Base-by-base conservation (phyloP, 2,113 vertebrate genomes). In the Mustelus asterias region DNA sequence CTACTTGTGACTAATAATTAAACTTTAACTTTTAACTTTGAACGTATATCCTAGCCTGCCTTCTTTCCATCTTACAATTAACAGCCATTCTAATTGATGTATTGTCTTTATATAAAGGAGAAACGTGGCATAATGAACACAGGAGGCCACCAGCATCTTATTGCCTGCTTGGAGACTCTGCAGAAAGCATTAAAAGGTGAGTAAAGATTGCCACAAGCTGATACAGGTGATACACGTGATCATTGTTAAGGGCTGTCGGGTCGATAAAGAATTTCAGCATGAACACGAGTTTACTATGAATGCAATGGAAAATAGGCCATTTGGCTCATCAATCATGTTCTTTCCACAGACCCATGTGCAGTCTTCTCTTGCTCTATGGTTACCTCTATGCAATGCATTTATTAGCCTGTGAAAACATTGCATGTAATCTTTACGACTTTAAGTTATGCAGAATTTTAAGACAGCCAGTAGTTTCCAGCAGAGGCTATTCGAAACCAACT, bases 151-250 rank as follows among this genome's bases (percentile, higher is more conserved):
- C 99, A 99, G 96, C 98, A 99, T 96, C 97, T 99, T 97, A 98
- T 99, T 96, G 98, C 97, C 97, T 99, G 98, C 96, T 97, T 99
- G 97, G 99, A 99, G 97, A 99, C 98, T 0, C 96, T 99, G 97
- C 99, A 99, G 97, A 99, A 98, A 96, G 99, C 99, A 1, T 97
- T 99, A 70, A 99, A 99, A 98, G 99, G 99, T 99, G 97, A 97
- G 97, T 97, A 41, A 95, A 0, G 20, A 0, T 83, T 0, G 48
- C 67, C 58, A 33, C 95, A 58, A 3, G 1, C 29, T 65, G 33
- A 37, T n/a, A 37, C 58, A n/a, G 16, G 22, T 44, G 26, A 44
- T 24, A 90, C 2, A 37, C 7, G 37, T 93, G 26, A 16, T 0
- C 11, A 6, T 90, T 60, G 13, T 60, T 94, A 22, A 24, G 63